A percentile compares a stretch with the other conserved stretches of the same genome.
These are phyloP conservation scores for Aythya baeri DNA, from an alignment of 2,113 vertebrate genomes.

Conservation along the genomic window DNA sequence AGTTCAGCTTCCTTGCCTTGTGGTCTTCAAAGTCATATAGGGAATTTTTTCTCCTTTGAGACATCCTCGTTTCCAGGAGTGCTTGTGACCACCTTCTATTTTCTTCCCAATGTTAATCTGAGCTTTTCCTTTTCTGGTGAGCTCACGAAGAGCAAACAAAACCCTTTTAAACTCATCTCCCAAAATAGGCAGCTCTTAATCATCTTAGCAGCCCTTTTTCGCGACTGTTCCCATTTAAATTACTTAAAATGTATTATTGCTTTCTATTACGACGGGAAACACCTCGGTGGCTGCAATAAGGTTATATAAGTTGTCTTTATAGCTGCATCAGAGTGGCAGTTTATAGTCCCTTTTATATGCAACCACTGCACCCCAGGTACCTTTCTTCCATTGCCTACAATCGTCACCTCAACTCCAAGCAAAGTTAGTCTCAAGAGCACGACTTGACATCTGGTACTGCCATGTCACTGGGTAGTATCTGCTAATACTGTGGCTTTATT, in stretches of 20 bases:
- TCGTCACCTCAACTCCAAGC: not conserved
- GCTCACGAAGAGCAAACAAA: not conserved
- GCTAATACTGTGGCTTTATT: not conserved
- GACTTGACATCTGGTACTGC: not conserved
- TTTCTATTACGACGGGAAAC: not conserved
- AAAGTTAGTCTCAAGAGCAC: fast-evolving
- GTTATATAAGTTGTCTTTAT: not conserved
- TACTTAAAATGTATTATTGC: not conserved
- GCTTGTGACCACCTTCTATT: not conserved
- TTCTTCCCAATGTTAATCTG: not conserved
- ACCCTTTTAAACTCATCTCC: not conserved
- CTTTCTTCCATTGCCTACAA: not conserved
- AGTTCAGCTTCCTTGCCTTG: not conserved
- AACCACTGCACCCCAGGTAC: not conserved
- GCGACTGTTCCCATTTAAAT: not conserved
- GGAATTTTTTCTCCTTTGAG: not conserved
- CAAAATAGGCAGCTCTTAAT: not conserved
- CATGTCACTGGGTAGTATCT: not conserved
- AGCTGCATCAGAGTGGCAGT: not conserved
- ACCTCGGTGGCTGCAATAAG: not conserved
- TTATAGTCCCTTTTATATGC: not conserved
- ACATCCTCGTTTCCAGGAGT: not conserved
- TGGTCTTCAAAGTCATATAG: not conserved
- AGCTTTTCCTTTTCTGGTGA: not conserved
- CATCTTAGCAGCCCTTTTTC: not conserved